Base-by-base conservation (phyloP, 2,888 invertebrate species). In the Linhomoeus sp. region DNA sequence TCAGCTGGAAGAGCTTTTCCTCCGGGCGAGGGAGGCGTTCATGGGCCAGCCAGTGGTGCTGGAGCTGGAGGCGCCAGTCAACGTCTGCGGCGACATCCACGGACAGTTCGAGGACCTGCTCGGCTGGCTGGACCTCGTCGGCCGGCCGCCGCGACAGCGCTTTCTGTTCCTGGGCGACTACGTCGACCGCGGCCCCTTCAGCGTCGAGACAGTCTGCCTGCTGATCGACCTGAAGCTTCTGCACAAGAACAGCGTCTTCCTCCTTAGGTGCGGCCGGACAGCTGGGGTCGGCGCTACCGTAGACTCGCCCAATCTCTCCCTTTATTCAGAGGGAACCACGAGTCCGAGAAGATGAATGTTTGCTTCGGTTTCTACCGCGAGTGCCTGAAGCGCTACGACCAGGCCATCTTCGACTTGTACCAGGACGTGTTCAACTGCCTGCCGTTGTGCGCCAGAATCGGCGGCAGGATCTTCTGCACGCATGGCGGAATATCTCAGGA, bases 141-240 rank as follows among this genome's bases (percentile, higher is more conserved):
- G 88, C 40, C 92, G 90, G 69, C 92, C 92, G 43, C 90, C 26
- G 5, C 25, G 90, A 70, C 85, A 86, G 55, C 92, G 94, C 73
- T 92, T 92, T 72, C 74, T 94, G 60, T 94, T 94, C 71, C 76
- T 92, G 60, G 92, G 92, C 40, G 92, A 94, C 71, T 94, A 94
- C 65, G 92, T 94, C 51, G 92, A 92, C n/a, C n/a, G n/a, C n/a
- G n/a, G n/a, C n/a, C n/a, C n/a, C n/a, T n/a, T n/a, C n/a, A n/a
- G n/a, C n/a, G 70, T 65, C 92, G 69, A 92, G 92, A 58, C 90
- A 92, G 70, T 92, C 94, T 67, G 88, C 88, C 0, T 58, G 55
- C 73, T 87, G 55, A 75, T 92, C 58, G 88, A 88, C 40, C 88
- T 90, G 73, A 92, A 92, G 75, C 90, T 92, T 52, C 75, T 75